A percentile compares a stretch with the other conserved stretches of the same genome.
Evolutionary conservation across 2,888 invertebrate genomes (phyloP).

Genomic region (Orthosia gothica): DNA sequence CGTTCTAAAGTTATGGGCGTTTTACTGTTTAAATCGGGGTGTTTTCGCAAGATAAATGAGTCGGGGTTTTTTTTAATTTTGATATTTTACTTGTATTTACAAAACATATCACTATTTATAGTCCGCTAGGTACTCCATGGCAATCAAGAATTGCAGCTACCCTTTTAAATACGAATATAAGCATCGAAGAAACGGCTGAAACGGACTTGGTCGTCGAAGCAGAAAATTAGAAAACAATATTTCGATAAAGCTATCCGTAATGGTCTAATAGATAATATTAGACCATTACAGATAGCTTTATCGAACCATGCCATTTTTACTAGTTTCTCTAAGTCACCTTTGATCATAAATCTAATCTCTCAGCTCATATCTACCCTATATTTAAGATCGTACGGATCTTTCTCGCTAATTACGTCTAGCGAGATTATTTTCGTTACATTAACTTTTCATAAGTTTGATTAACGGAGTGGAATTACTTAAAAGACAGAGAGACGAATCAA

Average conservation of each 20-base stretch:
- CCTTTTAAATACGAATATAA: not conserved
- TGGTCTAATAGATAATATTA: not conserved
- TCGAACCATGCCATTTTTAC: not conserved
- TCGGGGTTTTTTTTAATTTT: too few relatives aligned
- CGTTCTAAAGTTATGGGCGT: too few relatives aligned
- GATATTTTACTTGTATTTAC: too few relatives aligned
- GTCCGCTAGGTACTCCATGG: not conserved
- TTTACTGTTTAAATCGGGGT: too few relatives aligned
- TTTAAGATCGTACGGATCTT: slow-evolving; percentile 15
- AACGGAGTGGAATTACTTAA: slow-evolving; percentile 11
- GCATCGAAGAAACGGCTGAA: not conserved
- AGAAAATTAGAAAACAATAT: slow-evolving; percentile 16
- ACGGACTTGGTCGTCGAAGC: not conserved
- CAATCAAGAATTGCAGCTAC: not conserved
- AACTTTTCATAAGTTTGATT: slow-evolving; percentile 42
- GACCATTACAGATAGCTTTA: not conserved
- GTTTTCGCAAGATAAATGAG: too few relatives aligned
- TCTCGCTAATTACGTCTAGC: slow-evolving; percentile 39
- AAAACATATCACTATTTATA: slow-evolving; percentile 3
- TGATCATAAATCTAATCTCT: slow-evolving; percentile 6
- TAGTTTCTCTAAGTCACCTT: not conserved
- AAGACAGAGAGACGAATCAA: slow-evolving; percentile 35
- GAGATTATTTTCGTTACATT: slow-evolving; percentile 38
- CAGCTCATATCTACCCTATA: not conserved
- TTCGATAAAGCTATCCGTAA: not conserved